These are phyloP conservation scores for Clinocottus analis DNA, from an alignment of 2,113 vertebrate species.

Conservation along the genomic window DNA sequence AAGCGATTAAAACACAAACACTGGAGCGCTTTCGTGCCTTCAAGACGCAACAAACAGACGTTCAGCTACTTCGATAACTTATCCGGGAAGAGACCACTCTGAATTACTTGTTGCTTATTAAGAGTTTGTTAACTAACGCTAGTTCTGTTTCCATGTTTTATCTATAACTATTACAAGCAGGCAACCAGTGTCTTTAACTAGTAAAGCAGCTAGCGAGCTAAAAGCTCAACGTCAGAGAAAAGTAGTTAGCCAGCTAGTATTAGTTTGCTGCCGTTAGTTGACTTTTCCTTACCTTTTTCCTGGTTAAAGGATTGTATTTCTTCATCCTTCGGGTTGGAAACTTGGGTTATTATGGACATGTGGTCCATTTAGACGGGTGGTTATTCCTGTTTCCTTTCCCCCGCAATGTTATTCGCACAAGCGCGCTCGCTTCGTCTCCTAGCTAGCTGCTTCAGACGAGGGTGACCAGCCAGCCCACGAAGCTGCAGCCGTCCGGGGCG, in stretches of 20 bases:
- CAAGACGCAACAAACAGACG: background rate
- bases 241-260: slow-evolving; percentile 61
- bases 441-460: slow-evolving; percentile 63
- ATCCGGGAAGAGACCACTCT: background rate
- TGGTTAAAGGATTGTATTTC: slow-evolving; percentile 90
- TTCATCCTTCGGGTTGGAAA: slow-evolving; percentile 98
- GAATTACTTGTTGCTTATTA: slow-evolving; percentile 46
- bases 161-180: background rate
- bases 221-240: slow-evolving; percentile 51
- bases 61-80: slow-evolving; percentile 1
- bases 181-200: slow-evolving; percentile 33
- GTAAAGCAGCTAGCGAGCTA: slow-evolving; percentile 37
- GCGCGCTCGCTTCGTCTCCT: slow-evolving; percentile 62
- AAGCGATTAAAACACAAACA: slow-evolving; percentile 1
- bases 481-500: slow-evolving; percentile 61
- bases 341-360: slow-evolving; percentile 99
- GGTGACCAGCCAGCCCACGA: slow-evolving; percentile 69
- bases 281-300: slow-evolving; percentile 91
- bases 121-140: background rate
- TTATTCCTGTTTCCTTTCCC: slow-evolving; percentile 67
- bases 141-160: background rate
- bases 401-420: slow-evolving; percentile 57
- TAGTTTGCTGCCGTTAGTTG: background rate
- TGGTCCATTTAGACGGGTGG: slow-evolving; percentile 94
- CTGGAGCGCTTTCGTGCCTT: background rate